These are phyloP conservation scores for Xanthia icteritia DNA, from an alignment of 2,888 invertebrate genomes.

Conservation along the genomic window DNA sequence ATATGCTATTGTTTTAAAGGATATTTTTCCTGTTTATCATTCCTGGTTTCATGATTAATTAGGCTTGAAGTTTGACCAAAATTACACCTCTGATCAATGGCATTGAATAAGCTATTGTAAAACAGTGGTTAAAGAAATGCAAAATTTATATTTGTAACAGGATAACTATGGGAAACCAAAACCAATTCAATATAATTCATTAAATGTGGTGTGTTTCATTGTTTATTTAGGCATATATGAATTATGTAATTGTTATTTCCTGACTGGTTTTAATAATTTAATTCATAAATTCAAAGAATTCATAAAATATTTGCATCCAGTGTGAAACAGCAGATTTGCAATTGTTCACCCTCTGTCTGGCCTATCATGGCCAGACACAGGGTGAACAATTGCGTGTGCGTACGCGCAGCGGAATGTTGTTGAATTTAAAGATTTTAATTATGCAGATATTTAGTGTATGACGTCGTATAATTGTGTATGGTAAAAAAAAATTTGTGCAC, in stretches of 20 bases:
- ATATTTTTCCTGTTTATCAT: conserved; percentile 39
- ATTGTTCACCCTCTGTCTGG: too few species aligned
- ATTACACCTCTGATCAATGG: neutral
- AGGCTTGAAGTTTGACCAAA: neutral
- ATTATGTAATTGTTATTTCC: neutral
- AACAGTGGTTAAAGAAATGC: neutral
- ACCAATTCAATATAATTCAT: conserved; percentile 31
- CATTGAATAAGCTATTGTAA: neutral
- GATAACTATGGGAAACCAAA: conserved; percentile 34
- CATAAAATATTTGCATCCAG: neutral
- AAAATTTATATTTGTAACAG: conserved; percentile 42
- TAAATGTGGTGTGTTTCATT: conserved; percentile 13
- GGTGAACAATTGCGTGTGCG: too few species aligned
- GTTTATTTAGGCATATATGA: neutral
- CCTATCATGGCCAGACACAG: too few species aligned
- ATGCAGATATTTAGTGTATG: too few species aligned
- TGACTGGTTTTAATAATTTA: neutral
- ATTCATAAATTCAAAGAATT: neutral
- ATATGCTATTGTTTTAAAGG: conserved; percentile 4
- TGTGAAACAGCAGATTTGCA: too few species aligned
- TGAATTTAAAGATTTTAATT: too few species aligned
- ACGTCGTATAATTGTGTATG: too few species aligned
- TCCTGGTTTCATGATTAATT: neutral
- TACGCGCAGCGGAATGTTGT: too few species aligned
- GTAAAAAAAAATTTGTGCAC: too few species aligned